A percentile compares a stretch with the other conserved stretches of the same genome.
phyloP scores from a whole-genome alignment of 1,140 invertebrate genomes.

The Tetramorium parvispinum region DNA sequence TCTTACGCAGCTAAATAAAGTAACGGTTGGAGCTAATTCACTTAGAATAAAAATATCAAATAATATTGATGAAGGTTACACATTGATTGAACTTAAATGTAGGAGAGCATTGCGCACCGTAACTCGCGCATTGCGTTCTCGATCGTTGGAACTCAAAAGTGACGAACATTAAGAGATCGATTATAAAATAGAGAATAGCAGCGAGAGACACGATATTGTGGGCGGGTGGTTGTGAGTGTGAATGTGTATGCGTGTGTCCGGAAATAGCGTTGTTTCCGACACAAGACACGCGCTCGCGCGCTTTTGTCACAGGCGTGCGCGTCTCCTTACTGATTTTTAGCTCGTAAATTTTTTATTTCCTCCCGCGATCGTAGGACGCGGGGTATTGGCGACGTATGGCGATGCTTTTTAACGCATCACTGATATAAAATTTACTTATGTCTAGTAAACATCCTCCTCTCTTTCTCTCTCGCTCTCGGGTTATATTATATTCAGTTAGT shows the following conservation, averaged over 20 bases:
- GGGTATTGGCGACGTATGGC: constrained; percentile 77
- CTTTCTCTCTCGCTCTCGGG: constrained; percentile 57
- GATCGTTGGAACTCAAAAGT: constrained; percentile 64
- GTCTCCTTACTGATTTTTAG: constrained; percentile 67
- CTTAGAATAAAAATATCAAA: constrained; percentile 84
- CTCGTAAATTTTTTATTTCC: constrained; percentile 48
- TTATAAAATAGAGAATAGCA: constrained; percentile 77
- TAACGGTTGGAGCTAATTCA: constrained; percentile 81
- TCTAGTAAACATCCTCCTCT: constrained; percentile 77
- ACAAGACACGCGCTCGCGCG: constrained; percentile 47
- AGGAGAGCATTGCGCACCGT: constrained; percentile 68
- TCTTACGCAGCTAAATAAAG: constrained; percentile 80
- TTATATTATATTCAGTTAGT: constrained; percentile 78
- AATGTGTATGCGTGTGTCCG: constrained; percentile 47
- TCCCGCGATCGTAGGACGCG: constrained; percentile 62
- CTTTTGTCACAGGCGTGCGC: constrained; percentile 62
- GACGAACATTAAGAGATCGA: constrained; percentile 82
- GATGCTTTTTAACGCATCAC: constrained; percentile 80
- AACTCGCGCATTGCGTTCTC: constrained; percentile 66
- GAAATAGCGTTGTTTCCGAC: constrained; percentile 57
- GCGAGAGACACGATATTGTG: constrained; percentile 71
- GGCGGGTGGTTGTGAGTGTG: constrained; percentile 20
- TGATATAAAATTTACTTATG: constrained; percentile 85
- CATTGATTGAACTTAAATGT: constrained; percentile 82
- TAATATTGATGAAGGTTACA: constrained; percentile 81